Conservation (phyloP, 2,888 invertebrate genomes). For the Neoascia interrupta region DNA sequence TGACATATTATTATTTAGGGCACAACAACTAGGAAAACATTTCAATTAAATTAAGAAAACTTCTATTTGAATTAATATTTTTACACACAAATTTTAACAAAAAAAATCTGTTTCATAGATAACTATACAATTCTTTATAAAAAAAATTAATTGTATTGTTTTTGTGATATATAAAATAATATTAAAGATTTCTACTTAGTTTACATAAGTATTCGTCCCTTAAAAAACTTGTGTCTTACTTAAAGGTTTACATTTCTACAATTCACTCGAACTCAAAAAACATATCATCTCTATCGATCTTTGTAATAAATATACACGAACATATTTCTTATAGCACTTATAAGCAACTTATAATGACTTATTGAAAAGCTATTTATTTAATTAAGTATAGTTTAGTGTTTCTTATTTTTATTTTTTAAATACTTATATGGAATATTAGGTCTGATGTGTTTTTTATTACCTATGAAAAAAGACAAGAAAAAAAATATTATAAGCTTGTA, state of each 20-base stretch:
- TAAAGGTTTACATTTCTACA: too few relatives aligned
- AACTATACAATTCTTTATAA: slow-evolving; percentile 14
- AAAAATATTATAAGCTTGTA: background rate
- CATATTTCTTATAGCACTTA: slow-evolving; percentile 40
- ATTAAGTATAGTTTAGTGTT: slow-evolving; percentile 24
- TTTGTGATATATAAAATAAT: too few relatives aligned
- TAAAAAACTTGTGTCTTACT: too few relatives aligned
- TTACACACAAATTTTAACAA: slow-evolving; percentile 42
- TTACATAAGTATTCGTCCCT: too few relatives aligned
- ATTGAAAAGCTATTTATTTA: slow-evolving; percentile 32
- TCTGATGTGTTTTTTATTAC: slow-evolving; percentile 67
- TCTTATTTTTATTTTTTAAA: background rate
- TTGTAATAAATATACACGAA: slow-evolving; percentile 44
- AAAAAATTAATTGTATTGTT: background rate
- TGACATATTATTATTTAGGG: slow-evolving; percentile 61
- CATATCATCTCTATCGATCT: background rate
- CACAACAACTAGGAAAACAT: slow-evolving; percentile 57
- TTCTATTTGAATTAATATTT: slow-evolving; percentile 9
- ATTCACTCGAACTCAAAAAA: too few relatives aligned
- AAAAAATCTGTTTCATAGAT: slow-evolving; percentile 41
- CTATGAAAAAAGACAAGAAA: slow-evolving; percentile 12
- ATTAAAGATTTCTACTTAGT: too few relatives aligned
- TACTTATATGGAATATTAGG: slow-evolving; percentile 49
- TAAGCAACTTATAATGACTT: slow-evolving; percentile 43
- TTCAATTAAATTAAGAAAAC: slow-evolving; percentile 16